Evolutionary conservation across 2,113 vertebrate genomes (phyloP).

Genomic region (Cyprinus carpio): DNA sequence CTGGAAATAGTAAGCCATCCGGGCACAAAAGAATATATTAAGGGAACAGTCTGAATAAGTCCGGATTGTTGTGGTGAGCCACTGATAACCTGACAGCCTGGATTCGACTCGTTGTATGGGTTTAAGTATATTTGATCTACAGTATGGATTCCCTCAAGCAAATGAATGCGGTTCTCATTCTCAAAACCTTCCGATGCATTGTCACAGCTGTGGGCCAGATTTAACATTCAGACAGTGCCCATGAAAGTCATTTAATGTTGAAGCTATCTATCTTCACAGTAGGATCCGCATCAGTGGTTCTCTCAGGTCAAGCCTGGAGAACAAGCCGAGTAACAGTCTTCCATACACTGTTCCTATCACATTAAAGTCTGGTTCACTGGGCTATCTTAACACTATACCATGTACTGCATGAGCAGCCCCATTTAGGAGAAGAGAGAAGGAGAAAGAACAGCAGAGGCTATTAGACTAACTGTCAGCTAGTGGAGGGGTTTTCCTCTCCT

Average conservation of each 20-base stretch:
- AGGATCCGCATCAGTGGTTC: slow-evolving; percentile 2
- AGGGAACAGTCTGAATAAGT: too few relatives aligned
- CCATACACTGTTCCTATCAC: not conserved
- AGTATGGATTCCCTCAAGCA: too few relatives aligned
- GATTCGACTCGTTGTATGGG: too few relatives aligned
- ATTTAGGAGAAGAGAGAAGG: slow-evolving; percentile 38
- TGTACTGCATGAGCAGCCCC: slow-evolving; percentile 24
- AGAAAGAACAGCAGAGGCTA: slow-evolving; percentile 64
- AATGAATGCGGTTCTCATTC: too few relatives aligned
- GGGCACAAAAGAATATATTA: too few relatives aligned
- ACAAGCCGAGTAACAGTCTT: slow-evolving; percentile 4
- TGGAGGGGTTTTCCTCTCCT: slow-evolving; percentile 73
- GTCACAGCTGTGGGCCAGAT: not conserved
- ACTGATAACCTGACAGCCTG: too few relatives aligned
- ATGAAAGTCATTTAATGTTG: slow-evolving; percentile 24
- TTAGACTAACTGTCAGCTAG: slow-evolving; percentile 71
- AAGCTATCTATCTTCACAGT: slow-evolving; percentile 49
- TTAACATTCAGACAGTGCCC: slow-evolving; percentile 28
- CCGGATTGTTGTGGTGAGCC: too few relatives aligned
- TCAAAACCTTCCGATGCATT: too few relatives aligned
- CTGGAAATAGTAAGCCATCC: too few relatives aligned
- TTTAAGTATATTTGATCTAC: too few relatives aligned
- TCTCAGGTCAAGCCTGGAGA: slow-evolving; percentile 43
- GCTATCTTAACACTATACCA: not conserved
- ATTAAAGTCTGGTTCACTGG: slow-evolving; percentile 9